Base-by-base conservation (phyloP, 2,888 invertebrate species). In the Dryocosmus kuriphilus region DNA sequence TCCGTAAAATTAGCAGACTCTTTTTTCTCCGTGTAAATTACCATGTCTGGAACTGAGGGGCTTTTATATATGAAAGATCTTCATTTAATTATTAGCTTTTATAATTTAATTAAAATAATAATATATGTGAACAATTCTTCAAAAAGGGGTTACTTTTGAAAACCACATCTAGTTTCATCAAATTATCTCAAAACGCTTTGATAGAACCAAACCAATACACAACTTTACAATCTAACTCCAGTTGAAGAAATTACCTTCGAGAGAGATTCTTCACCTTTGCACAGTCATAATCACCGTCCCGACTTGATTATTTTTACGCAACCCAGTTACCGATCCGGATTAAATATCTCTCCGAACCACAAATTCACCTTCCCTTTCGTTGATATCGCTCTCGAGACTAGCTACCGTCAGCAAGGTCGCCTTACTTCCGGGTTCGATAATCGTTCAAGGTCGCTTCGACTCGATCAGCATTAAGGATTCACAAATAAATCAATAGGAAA, bases 381-480 rank as follows among this genome's bases (percentile, higher is more conserved):
- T 67, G 73, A 51, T 41, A 75, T 74, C 60, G 55, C 61, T 71
- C 55, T 62, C 60, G 71, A 35, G 63, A 35, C 38, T 24, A 22
- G 75, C 74, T 14, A 35, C 57, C 61, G 30, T 35, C 65, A 63
- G 61, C 82, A 84, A 86, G 87, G 86, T 77, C 84, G 74, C 14
- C 30, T 16, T 46, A 80, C 78, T 87, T 87, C 86, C 86, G 84
- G 84, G 82, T 78, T 77, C 78, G 79, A 81, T 46, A 81, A 77
- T 80, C 83, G 79, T 63, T 79, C 81, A 78, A 85, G 85, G 82
- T 83, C 80, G 41, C n/a, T 61, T 67, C 51, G 41, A 11, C 55
- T 62, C 75, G 62, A 75, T 62, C 19, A 46, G 19, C 46, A 46
- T 46, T 46, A 46, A 46, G 19, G 46, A 46, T 46, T 9, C 35